A percentile compares a stretch with the other conserved stretches of the same genome.
These are phyloP conservation scores for Zhuqinia jingwanae DNA, from an alignment of 2,888 invertebrate species.

Conservation along the genomic window DNA sequence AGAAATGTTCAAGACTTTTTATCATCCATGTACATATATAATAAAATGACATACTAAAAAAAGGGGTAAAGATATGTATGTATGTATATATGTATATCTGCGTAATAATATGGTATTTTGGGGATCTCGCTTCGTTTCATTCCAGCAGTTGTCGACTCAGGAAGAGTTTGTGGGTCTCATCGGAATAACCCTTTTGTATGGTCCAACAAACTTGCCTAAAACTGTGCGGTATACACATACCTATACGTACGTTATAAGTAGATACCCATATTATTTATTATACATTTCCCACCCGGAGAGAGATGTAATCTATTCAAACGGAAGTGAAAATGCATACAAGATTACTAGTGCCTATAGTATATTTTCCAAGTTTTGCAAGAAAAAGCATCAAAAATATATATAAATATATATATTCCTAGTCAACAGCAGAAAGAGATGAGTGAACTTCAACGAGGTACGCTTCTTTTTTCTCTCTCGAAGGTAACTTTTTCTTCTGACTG, in stretches of 20 bases:
- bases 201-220: slow-evolving; percentile 13
- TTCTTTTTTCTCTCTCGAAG: not conserved
- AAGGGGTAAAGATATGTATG: not conserved
- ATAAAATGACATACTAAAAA: too few species aligned
- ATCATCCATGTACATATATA: too few species aligned
- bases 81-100: not conserved
- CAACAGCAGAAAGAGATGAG: not conserved
- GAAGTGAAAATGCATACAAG: slow-evolving; percentile 40
- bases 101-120: slow-evolving; percentile 40
- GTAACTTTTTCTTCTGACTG: not conserved
- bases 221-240: not conserved
- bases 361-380: not conserved
- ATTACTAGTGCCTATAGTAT: not conserved
- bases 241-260: not conserved
- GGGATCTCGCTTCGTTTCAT: slow-evolving; percentile 51
- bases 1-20: too few species aligned
- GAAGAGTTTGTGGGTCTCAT: slow-evolving; percentile 64
- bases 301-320: slow-evolving; percentile 46
- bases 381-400: slow-evolving; percentile 3
- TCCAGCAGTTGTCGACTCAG: slow-evolving; percentile 43
- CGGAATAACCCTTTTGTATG: slow-evolving; percentile 50
- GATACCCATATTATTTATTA: not conserved
- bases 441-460: not conserved
- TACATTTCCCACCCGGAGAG: slow-evolving; percentile 3
- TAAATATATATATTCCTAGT: not conserved